Conservation (phyloP, 2,888 invertebrate genomes). For the Stenoptilia bipunctidactyla region DNA sequence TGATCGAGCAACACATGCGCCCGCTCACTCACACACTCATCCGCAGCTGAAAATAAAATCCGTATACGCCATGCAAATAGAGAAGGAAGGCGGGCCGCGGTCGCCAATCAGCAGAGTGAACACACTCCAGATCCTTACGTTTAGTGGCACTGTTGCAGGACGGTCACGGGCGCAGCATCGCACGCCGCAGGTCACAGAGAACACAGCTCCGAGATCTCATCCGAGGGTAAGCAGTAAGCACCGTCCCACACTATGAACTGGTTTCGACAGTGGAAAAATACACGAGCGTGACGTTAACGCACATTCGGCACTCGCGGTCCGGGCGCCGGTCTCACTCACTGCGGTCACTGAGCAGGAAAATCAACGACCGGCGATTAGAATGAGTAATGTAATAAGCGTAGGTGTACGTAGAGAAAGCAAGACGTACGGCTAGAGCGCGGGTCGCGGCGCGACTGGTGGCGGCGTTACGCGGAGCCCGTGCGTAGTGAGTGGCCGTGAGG, state of each 20-base stretch:
- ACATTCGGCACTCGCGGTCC: conserved; percentile 61
- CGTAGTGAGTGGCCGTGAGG: conserved; percentile 71
- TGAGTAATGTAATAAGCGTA: conserved; percentile 34
- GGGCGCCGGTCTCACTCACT: conserved; percentile 45
- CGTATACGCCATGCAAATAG: conserved; percentile 69
- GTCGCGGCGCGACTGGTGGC: conserved; percentile 65
- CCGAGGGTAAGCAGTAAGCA: conserved; percentile 45
- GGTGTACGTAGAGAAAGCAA: conserved; percentile 21
- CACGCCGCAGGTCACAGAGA: conserved; percentile 53
- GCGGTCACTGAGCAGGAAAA: conserved; percentile 59
- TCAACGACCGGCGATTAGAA: conserved; percentile 62
- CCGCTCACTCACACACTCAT: conserved; percentile 44
- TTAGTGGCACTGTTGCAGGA: conserved; percentile 66
- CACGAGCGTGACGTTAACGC: conserved; percentile 51
- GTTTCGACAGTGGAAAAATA: conserved; percentile 55
- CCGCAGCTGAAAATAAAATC: conserved; percentile 68
- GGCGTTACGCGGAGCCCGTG: conserved; percentile 65
- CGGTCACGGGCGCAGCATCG: conserved; percentile 68
- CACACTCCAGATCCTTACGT: conserved; percentile 59
- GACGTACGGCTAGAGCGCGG: conserved; percentile 53
- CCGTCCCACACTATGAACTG: conserved; percentile 44
- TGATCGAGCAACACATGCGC: no score
- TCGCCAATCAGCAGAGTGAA: conserved; percentile 52
- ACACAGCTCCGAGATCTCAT: conserved; percentile 48
- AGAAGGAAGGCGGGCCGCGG: conserved; percentile 57